A percentile compares a stretch with the other conserved stretches of the same genome.
Conservation (phyloP, 2,113 vertebrate genomes). For the Cavia porcellus region DNA sequence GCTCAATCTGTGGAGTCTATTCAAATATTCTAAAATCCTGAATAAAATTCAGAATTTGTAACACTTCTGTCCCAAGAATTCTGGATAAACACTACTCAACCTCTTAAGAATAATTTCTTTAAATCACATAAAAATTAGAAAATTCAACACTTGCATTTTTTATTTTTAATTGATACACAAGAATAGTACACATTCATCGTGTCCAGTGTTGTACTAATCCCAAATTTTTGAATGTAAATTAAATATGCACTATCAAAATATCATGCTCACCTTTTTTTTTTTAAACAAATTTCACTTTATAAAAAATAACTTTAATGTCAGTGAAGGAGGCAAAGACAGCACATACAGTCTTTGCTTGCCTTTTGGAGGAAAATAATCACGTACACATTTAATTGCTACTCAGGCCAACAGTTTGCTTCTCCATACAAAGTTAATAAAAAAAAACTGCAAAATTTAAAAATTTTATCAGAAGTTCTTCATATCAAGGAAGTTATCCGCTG, state of each 20-base stretch:
- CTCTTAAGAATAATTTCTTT: background rate
- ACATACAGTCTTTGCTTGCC: background rate
- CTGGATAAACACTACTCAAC: background rate
- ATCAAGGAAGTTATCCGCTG: background rate
- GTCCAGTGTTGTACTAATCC: too few species aligned
- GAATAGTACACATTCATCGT: background rate
- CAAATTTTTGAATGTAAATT: background rate
- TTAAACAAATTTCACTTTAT: conserved; percentile 41
- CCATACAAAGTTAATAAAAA: background rate
- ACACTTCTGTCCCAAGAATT: background rate
- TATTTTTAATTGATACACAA: background rate
- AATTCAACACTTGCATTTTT: conserved; percentile 19
- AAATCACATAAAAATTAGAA: conserved; percentile 34
- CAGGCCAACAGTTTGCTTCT: background rate
- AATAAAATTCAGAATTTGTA: background rate
- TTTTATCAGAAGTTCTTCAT: conserved; percentile 8
- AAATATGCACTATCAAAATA: conserved; percentile 2
- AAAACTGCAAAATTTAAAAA: background rate
- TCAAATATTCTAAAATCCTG: background rate
- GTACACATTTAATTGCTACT: background rate
- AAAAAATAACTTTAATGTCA: background rate
- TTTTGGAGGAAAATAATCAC: conserved; percentile 11
- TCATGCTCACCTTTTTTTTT: background rate
- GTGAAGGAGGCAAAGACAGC: background rate
- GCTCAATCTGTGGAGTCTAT: background rate